phyloP scores from a whole-genome alignment of 2,797 vertebrate genomes.

The Adelosebastes latens region DNA sequence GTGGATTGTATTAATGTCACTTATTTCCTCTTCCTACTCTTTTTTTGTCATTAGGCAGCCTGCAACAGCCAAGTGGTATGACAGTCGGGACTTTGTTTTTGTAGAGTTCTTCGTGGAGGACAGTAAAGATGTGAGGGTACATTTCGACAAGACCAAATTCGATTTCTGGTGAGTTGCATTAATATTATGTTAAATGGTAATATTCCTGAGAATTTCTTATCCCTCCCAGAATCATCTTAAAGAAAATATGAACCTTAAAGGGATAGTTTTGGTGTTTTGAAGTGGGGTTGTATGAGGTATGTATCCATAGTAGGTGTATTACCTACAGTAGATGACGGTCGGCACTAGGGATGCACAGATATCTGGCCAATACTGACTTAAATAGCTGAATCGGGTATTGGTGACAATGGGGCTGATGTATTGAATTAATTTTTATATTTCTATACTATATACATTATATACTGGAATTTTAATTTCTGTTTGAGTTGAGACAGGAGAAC shows the following conservation, averaged over 20 bases:
- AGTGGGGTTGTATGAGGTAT: no score
- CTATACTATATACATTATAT: no score
- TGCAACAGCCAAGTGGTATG: slow-evolving; percentile 96
- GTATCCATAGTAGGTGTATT: no score
- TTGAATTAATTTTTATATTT: no score
- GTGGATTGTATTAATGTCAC: background rate
- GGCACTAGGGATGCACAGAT: no score
- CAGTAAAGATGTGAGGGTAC: slow-evolving; percentile 93
- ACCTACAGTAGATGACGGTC: no score
- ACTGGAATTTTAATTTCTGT: no score
- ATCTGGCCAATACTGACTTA: no score
- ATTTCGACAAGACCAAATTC: slow-evolving; percentile 92
- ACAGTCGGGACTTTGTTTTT: slow-evolving; percentile 94
- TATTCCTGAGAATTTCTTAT: background rate
- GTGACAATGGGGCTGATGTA: no score
- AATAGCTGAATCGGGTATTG: no score
- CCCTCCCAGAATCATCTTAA: background rate
- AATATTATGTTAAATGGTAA: background rate
- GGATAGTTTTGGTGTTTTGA: no score
- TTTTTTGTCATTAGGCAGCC: slow-evolving; percentile 85
- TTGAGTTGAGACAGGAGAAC: no score
- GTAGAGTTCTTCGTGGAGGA: slow-evolving; percentile 97
- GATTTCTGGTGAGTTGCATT: slow-evolving; percentile 87
- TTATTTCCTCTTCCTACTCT: background rate
- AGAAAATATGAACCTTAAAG: background rate